Evolutionary conservation across 2,888 invertebrate genomes (phyloP).

Genomic region (Monoplex corrugatus): DNA sequence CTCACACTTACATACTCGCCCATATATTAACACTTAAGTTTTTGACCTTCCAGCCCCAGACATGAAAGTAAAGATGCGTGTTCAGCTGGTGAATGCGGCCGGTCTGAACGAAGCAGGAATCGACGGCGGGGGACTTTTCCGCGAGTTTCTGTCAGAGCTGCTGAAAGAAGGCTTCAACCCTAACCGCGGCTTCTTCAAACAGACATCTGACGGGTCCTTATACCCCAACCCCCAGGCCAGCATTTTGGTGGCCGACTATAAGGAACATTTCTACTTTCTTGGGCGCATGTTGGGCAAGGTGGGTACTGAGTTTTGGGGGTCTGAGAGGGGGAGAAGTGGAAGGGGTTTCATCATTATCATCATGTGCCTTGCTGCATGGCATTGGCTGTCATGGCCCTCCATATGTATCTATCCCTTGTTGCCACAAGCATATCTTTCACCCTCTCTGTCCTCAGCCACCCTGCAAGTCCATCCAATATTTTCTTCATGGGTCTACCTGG

Average conservation of each 20-base stretch:
- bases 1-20: too few species aligned
- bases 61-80: slow-evolving; percentile 91
- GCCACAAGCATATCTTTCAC: too few species aligned
- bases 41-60: slow-evolving; percentile 90
- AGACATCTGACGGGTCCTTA: slow-evolving; percentile 94
- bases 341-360: too few species aligned
- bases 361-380: too few species aligned
- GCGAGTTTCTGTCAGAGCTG: slow-evolving; percentile 96
- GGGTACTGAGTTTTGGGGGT: slow-evolving; percentile 54
- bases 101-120: slow-evolving; percentile 98
- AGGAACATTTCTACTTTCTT: slow-evolving; percentile 95
- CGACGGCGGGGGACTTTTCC: slow-evolving; percentile 97
- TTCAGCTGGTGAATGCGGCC: slow-evolving; percentile 93
- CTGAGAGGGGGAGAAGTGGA: background rate
- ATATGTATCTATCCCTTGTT: too few species aligned
- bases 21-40: too few species aligned
- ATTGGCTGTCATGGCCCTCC: too few species aligned
- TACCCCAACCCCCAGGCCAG: slow-evolving; percentile 98
- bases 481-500: too few species aligned
- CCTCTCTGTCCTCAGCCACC: too few species aligned
- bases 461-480: too few species aligned
- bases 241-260: slow-evolving; percentile 90
- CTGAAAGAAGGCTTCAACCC: slow-evolving; percentile 97
- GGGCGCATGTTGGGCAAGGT: slow-evolving; percentile 96
- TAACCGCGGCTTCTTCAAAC: slow-evolving; percentile 94